Percentiles rank a stretch among this genome's conserved stretches.
These are phyloP conservation scores for Danio aesculapii DNA, from an alignment of 2,797 vertebrate species.

Conservation along the genomic window DNA sequence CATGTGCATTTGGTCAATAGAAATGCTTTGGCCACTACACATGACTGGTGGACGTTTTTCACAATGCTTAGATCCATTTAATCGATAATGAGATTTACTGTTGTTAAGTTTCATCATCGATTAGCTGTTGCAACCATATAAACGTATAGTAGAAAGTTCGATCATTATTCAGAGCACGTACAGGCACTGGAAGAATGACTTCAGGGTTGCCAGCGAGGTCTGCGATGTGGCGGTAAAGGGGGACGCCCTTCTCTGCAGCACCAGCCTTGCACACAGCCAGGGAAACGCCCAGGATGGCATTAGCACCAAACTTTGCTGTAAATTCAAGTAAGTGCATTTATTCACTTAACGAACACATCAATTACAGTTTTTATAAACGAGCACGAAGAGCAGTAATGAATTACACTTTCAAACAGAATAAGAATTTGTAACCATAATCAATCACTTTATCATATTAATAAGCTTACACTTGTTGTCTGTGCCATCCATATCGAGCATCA, in stretches of 20 bases:
- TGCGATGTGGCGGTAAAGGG: conserved; percentile 96
- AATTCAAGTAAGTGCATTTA: conserved; percentile 23
- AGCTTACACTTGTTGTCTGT: conserved; percentile 96
- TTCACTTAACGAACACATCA: conserved; percentile 4
- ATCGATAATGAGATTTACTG: too few species aligned
- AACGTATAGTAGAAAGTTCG: neutral
- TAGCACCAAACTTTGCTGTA: conserved; percentile 96
- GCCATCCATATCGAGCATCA: conserved; percentile 98
- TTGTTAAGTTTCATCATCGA: too few species aligned
- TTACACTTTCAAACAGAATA: neutral
- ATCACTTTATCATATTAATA: neutral
- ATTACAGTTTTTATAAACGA: neutral
- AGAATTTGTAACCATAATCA: neutral
- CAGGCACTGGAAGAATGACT: conserved; percentile 96
- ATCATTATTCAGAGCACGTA: conserved; percentile 73
- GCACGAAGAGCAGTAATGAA: conserved; percentile 1
- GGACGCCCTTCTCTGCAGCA: conserved; percentile 96
- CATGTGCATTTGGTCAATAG: too few species aligned
- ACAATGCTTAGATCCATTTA: too few species aligned
- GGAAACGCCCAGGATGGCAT: conserved; percentile 97
- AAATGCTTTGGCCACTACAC: too few species aligned
- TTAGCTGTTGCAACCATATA: too few species aligned
- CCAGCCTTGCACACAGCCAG: conserved; percentile 99
- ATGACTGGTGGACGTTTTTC: too few species aligned
- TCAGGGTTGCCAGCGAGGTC: conserved; percentile 94